Evolutionary conservation across 2,888 invertebrate species (phyloP), one percentile per base, ranked within the genome.

Genomic region (Ferdinandea cuprea): DNA sequence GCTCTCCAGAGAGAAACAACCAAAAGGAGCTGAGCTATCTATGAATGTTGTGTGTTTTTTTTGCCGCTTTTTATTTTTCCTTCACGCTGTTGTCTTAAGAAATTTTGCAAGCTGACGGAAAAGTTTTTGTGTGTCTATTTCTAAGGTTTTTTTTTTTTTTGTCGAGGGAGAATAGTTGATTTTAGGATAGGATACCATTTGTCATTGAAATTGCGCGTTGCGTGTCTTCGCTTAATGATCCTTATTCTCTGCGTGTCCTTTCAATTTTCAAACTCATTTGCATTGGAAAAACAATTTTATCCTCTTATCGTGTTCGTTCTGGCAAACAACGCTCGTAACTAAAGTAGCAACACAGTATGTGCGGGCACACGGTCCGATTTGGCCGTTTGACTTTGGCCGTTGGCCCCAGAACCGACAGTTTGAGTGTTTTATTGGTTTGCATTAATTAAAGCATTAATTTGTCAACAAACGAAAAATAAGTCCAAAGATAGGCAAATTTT

Each of bases 1-100:
- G 72, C 78, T 83, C 78, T 78, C 72, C 56, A 37, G 72, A 78
- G 19, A 66, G 66, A 61, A n/a, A n/a, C n/a, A n/a, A n/a, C n/a
- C 72, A 61, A 50, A 52, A 61, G 52, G 44, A 77, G 15, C 46
- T 35, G n/a, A n/a, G 40, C 25, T 25, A 25, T 25, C 25, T 58
- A 52, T 25, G 25, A 3, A 25, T 35, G 30, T 9, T 30, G 30
- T 35, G n/a, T 35, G 3, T 13, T 37, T 1, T 8, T 11, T 37
- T 37, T 37, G n/a, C n/a, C n/a, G n/a, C 13, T 8, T 40, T 40
- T 44, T 42, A 46, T 48, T 80, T 28, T 42, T 69, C 35, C 61
- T 69, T 69, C 61, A 25, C 52, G 40, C 52, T 78, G 72, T 78
- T 83, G 66, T 83, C 66, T 72, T 72, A 59, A 61, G 68, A 30